A percentile compares a stretch with the other conserved stretches of the same genome.
phyloP scores from a whole-genome alignment of 2,888 invertebrate species.

The Microdon myrmicae region DNA sequence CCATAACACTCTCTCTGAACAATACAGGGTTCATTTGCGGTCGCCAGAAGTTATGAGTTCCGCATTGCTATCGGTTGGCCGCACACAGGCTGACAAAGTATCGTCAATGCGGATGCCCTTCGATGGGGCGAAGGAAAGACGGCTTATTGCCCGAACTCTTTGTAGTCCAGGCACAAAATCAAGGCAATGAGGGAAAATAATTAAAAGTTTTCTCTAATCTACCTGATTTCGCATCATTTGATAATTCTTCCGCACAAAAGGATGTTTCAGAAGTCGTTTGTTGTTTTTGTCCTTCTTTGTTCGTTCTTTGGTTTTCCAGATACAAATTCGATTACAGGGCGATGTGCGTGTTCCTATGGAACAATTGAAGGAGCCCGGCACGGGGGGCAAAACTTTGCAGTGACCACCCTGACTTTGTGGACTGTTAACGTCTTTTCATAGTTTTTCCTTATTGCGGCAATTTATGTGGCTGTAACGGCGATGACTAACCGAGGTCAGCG shows the following conservation, averaged over 20 bases:
- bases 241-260: conserved; percentile 35
- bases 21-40: conserved; percentile 44
- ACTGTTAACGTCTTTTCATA: conserved; percentile 14
- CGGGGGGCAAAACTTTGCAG: conserved; percentile 7
- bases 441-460: conserved; percentile 35
- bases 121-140: too few species aligned
- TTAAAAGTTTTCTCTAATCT: conserved; percentile 49
- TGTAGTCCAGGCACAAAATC: too few species aligned
- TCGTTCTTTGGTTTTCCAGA: too few species aligned
- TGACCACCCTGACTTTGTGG: conserved; percentile 11
- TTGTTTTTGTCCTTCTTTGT: too few species aligned
- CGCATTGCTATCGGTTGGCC: conserved; percentile 45
- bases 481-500: background rate
- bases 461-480: conserved; percentile 34
- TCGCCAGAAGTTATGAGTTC: conserved; percentile 29
- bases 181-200: conserved; percentile 43
- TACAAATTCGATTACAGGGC: conserved; percentile 32
- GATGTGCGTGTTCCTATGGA: conserved; percentile 27
- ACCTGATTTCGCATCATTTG: conserved; percentile 45
- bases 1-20: too few species aligned
- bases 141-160: too few species aligned
- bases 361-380: conserved; percentile 16
- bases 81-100: conserved; percentile 32
- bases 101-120: conserved; percentile 28
- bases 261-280: too few species aligned